Percentiles rank a stretch among this genome's conserved stretches.
Conservation (phyloP, 2,113 vertebrate genomes). For the Oreochromis spilurus region DNA sequence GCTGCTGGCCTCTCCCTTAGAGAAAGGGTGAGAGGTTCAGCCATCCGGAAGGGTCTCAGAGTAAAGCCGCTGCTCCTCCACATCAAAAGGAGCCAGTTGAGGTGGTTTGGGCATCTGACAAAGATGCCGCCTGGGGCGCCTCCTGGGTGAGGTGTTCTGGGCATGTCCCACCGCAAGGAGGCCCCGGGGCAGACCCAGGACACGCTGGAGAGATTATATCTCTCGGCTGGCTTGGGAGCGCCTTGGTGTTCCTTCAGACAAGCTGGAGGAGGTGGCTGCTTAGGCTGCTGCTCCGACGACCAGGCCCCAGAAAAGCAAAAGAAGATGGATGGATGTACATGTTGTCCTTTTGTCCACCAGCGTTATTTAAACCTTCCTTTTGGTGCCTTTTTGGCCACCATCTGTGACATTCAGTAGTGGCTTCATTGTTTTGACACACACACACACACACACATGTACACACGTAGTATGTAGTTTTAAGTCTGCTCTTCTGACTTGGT, state of each 20-base stretch:
- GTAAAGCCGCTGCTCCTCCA: no score
- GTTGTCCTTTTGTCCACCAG: no score
- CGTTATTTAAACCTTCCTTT: no score
- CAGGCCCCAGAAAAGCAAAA: background rate
- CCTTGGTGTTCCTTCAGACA: background rate
- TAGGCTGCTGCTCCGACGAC: background rate
- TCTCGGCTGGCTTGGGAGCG: background rate
- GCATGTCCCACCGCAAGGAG: background rate
- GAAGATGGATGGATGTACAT: background rate
- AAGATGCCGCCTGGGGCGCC: fast-evolving
- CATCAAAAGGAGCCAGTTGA: background rate
- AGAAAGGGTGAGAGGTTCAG: no score
- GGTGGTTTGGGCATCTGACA: fast-evolving
- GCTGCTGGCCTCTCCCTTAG: no score
- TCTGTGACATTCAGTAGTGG: no score
- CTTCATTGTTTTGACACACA: no score
- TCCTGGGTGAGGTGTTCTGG: background rate
- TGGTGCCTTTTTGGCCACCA: no score
- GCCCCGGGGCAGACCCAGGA: background rate
- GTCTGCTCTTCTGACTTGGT: background rate
- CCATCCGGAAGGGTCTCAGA: no score
- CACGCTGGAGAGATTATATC: background rate
- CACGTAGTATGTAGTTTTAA: background rate
- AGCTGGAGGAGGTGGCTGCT: background rate
- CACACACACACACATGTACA: no score